Base-by-base conservation (phyloP, 2,888 invertebrate genomes). In the Rosalia funebris region DNA sequence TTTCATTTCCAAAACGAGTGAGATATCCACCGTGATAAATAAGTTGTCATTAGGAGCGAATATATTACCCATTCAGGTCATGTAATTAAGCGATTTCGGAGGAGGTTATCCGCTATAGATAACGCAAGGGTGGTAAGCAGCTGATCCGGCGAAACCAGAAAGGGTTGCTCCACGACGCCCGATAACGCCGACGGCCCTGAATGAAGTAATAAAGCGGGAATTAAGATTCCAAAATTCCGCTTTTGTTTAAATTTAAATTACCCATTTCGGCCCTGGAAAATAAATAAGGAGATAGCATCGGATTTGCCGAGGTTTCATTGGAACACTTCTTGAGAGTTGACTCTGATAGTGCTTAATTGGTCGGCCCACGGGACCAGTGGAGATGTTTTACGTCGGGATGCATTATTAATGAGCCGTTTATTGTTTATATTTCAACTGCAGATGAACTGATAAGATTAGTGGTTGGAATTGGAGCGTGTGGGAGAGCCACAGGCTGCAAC, bases 21-120 rank as follows among this genome's bases (percentile, higher is more conserved):
- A 68, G 70, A 68, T 71, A 71, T 66, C 67, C 58, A 57, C 53
- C 48, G 65, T 72, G 73, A 75, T 75, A 73, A 75, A 74, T 73
- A 71, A 68, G 66, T 66, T 71, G 73, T 74, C 71, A 69, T 73
- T 74, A 68, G 62, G 58, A 50, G 48, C 50, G 65, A 70, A 73
- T 71, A 69, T 69, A 71, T 71, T 69, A 71, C 67, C 71, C 60
- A 65, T 71, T 66, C 67, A 64, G 60, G 57, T 66, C 31, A 50
- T 56, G 68, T 72, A 71, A 74, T 73, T 71, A 71, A 70, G 70
- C 71, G 69, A 71, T 73, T 73, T 63, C 53, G 63, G 60, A 63
- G 61, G 55, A 56, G 60, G 69, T 65, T 71, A 69, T 69, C 63
- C 59, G 14, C 46, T 19, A 15, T 15, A 57, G 62, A 62, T 64